phyloP scores from a whole-genome alignment of 2,113 vertebrate genomes.

The Engystomops pustulosus region DNA sequence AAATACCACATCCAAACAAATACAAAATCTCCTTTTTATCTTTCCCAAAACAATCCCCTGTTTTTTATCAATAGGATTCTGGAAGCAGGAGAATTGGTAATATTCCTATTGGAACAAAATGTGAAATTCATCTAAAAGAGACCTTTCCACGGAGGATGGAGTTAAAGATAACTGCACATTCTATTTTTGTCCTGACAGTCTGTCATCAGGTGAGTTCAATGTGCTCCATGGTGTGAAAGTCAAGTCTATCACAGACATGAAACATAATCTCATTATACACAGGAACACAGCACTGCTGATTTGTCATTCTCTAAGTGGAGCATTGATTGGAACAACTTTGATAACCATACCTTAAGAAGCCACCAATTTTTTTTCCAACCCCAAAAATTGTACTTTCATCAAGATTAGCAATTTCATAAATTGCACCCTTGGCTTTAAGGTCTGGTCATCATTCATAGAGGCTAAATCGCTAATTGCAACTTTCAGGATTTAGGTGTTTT shows the following conservation, averaged over 20 bases:
- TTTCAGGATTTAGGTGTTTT: conserved; percentile 22
- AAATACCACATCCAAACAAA: background rate
- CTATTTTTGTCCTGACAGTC: conserved; percentile 51
- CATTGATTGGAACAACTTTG: conserved; percentile 68
- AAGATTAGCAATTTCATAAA: conserved; percentile 54
- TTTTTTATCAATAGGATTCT: background rate
- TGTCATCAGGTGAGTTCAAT: conserved; percentile 64
- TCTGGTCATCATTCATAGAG: conserved; percentile 30
- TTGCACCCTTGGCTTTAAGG: conserved; percentile 49
- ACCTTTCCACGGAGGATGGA: conserved; percentile 42
- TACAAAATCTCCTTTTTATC: background rate
- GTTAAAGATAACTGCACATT: conserved; percentile 57
- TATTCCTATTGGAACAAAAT: conserved; percentile 2
- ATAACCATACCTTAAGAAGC: conserved; percentile 61
- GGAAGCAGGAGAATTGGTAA: background rate
- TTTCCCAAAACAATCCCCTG: background rate
- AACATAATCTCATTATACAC: conserved; percentile 65
- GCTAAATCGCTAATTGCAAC: conserved; percentile 51
- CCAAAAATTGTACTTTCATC: conserved; percentile 55
- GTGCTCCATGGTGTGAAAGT: conserved; percentile 66
- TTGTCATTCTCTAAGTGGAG: conserved; percentile 63
- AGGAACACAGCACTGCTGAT: conserved; percentile 62
- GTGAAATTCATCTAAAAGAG: conserved; percentile 35
- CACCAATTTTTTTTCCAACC: conserved; percentile 43
- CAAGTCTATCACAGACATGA: conserved; percentile 65